Evolutionary conservation across 2,888 invertebrate genomes (phyloP).

Genomic region (Schrankia costaestrigalis): DNA sequence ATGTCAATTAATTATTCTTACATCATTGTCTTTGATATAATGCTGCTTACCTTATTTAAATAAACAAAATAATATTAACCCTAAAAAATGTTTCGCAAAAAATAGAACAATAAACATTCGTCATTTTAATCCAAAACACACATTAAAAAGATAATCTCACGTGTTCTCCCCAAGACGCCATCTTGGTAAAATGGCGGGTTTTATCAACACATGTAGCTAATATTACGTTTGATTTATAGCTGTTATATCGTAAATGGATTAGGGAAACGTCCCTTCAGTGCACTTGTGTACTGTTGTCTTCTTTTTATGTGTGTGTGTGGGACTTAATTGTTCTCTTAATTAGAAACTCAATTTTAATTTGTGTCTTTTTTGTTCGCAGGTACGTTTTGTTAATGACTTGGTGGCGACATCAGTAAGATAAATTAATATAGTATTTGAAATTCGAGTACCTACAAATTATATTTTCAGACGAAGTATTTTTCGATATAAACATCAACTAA

Average conservation of each 20-base stretch:
- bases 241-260: conserved; percentile 81
- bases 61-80: conserved; percentile 7
- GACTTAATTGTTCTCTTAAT: conserved; percentile 41
- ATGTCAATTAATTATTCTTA: too few species aligned
- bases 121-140: conserved; percentile 53
- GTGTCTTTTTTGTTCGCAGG: conserved; percentile 60
- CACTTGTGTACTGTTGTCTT: conserved; percentile 40
- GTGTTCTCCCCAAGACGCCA: conserved; percentile 41
- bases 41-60: conserved; percentile 1
- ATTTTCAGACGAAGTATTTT: neutral
- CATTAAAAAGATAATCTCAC: conserved; percentile 42
- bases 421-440: neutral
- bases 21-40: too few species aligned
- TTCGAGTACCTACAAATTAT: neutral
- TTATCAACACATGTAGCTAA: conserved; percentile 78
- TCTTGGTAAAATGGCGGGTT: conserved; percentile 33
- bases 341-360: conserved; percentile 45
- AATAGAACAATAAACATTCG: conserved; percentile 43
- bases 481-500: conserved; percentile 4
- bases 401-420: conserved; percentile 3
- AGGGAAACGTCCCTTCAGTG: conserved; percentile 56
- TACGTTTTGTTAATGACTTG: conserved; percentile 36
- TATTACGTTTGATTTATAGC: conserved; percentile 80
- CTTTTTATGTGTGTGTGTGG: conserved; percentile 58
- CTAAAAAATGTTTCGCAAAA: conserved; percentile 21